These are phyloP conservation scores for Syngnathus floridae DNA, from an alignment of 2,113 vertebrate genomes.

Conservation along the genomic window DNA sequence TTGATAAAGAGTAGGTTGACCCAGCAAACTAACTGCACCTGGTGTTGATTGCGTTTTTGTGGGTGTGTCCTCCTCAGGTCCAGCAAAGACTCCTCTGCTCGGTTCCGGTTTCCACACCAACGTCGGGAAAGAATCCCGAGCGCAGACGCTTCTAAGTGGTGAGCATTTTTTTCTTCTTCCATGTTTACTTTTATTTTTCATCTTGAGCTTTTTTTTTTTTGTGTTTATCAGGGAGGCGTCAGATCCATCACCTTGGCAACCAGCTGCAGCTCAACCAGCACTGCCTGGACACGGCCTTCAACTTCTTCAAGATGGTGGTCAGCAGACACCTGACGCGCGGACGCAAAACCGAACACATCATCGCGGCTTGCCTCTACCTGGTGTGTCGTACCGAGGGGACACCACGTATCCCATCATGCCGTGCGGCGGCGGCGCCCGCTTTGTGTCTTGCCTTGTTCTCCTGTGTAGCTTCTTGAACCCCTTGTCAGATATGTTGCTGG, in stretches of 20 bases:
- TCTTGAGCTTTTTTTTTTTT: neutral
- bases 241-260: constrained; percentile 92
- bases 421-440: no score
- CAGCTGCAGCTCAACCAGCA: constrained; percentile 95
- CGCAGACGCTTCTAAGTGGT: constrained; percentile 94
- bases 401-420: constrained; percentile 84
- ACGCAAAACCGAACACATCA: constrained; percentile 87
- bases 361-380: constrained; percentile 93
- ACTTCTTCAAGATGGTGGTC: constrained; percentile 98
- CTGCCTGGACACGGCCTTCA: constrained; percentile 94
- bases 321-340: constrained; percentile 91
- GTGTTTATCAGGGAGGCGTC: constrained; percentile 75
- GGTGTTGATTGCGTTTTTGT: neutral
- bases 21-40: constrained; percentile 6
- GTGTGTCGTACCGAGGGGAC: constrained; percentile 95
- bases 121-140: constrained; percentile 89
- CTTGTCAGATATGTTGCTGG: constrained; percentile 87
- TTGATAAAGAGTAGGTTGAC: constrained; percentile 28
- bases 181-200: no score
- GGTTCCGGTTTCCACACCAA: constrained; percentile 88
- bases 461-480: neutral
- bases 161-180: constrained; percentile 36
- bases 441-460: no score
- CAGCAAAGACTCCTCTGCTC: constrained; percentile 82
- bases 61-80: constrained; percentile 65